phyloP scores from a whole-genome alignment of 2,888 invertebrate species.

The Frankliniella intonsa region DNA sequence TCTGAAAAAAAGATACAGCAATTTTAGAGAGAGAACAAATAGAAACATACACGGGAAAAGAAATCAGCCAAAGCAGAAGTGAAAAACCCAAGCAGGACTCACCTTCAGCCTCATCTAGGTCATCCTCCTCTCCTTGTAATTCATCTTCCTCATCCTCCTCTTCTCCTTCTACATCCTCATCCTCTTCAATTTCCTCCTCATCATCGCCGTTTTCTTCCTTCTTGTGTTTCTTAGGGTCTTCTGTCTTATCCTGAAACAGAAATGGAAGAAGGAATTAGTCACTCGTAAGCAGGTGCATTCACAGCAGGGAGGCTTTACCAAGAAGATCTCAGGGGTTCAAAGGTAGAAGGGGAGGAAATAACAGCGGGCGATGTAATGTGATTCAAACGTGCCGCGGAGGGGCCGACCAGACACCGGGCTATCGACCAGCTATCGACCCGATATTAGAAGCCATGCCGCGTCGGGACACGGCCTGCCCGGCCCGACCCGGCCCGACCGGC shows the following conservation, averaged over 20 bases:
- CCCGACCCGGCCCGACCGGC: neutral
- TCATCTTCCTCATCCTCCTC: conserved; percentile 61
- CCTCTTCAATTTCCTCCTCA: conserved; percentile 48
- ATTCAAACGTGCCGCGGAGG: neutral
- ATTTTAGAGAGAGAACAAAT: neutral
- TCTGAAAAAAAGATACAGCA: conserved; percentile 44
- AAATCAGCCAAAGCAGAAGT: neutral
- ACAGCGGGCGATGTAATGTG: neutral
- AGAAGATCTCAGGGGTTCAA: neutral
- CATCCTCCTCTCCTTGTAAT: conserved; percentile 61
- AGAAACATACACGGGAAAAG: neutral
- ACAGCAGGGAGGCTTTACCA: neutral
- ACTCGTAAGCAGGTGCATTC: neutral
- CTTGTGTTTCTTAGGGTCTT: conserved; percentile 23
- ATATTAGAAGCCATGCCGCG: neutral
- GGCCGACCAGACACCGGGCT: neutral
- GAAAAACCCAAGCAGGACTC: neutral
- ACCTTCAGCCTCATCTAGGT: conserved; percentile 57
- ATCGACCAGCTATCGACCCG: neutral
- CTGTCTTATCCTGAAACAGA: conserved; percentile 13
- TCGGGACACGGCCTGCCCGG: neutral
- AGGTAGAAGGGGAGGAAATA: neutral
- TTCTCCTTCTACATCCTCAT: conserved; percentile 59
- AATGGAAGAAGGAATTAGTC: too few species aligned
- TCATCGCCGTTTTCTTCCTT: conserved; percentile 20